These are phyloP conservation scores for Holotrichia oblita DNA, from an alignment of 1,140 invertebrate species.

Conservation along the genomic window DNA sequence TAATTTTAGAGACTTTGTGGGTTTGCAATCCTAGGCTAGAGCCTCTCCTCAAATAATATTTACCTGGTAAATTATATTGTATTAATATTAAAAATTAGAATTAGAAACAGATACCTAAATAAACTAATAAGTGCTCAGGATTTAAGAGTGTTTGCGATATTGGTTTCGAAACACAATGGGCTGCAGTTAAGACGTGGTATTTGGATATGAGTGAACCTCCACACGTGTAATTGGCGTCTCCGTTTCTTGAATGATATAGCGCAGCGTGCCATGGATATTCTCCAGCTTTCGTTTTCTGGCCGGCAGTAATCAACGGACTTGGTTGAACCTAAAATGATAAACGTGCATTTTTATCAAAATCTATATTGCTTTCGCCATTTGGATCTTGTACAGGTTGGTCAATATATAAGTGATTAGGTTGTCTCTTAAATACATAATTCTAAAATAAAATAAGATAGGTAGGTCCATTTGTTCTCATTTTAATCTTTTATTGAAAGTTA, in stretches of 20 bases:
- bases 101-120: too few species aligned
- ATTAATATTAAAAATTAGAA: too few species aligned
- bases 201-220: slow-evolving; percentile 56
- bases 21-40: slow-evolving; percentile 57
- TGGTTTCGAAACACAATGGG: slow-evolving; percentile 57
- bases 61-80: too few species aligned
- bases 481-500: too few species aligned
- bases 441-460: too few species aligned
- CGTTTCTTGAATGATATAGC: slow-evolving; percentile 50
- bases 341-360: too few species aligned
- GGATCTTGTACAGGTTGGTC: too few species aligned
- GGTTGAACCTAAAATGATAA: slow-evolving; percentile 50
- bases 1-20: slow-evolving; percentile 63
- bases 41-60: slow-evolving; percentile 58
- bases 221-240: slow-evolving; percentile 54
- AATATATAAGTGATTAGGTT: too few species aligned
- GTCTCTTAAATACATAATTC: too few species aligned
- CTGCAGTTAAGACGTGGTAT: slow-evolving; percentile 55
- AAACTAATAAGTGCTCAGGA: slow-evolving; percentile 49
- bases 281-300: slow-evolving; percentile 56
- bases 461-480: too few species aligned
- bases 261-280: slow-evolving; percentile 60
- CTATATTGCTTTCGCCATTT: too few species aligned
- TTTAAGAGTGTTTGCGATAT: slow-evolving; percentile 47
- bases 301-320: slow-evolving; percentile 56